Base-by-base conservation (phyloP, 2,797 vertebrate species). In the Gymnopithys bicolor region DNA sequence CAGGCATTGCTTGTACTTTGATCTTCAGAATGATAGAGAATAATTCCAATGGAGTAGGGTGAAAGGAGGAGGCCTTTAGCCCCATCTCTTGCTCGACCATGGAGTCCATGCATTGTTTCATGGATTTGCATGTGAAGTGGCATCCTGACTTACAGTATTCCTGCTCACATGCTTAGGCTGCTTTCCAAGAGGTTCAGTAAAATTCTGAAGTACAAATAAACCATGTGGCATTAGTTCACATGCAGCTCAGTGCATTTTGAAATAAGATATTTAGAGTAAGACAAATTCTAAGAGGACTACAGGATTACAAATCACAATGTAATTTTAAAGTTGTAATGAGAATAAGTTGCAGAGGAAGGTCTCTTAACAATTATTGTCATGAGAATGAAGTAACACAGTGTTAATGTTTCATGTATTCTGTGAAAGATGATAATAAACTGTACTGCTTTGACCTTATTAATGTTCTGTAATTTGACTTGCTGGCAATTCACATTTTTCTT, bases 391-490 rank as follows among this genome's bases (percentile, higher is more conserved):
- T 87, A 87, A 77, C 87, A 83, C 43, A 63, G 43, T 23, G 45
- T 87, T 94, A 88, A 74, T 91, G 74, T 93, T 94, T 90, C 83
- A 70, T 90, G 56, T 87, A 59, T 87, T 68, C 83, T 80, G 30
- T 89, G 91, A 94, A 95, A 83, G 55, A 90, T 85, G 79, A 89
- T 96, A 84, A 94, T 94, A 93, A 95, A 90, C 84, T 88, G 41
- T 83, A 92, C 70, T 90, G 80, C 79, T 89, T 85, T 93, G 94
- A 96, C 89, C 93, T 97, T 96, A 94, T 89, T 95, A 92, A 90
- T 95, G 90, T 60, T 88, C 82, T 69, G 60, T 89, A 94, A 95
- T 95, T 92, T 91, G 80, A 84, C 86, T 93, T 94, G 63, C 80
- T 94, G 75, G 80, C 77, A 74, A 81, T 94, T 87, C 74, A 3